Conservation (phyloP, 2,797 vertebrate species). For the Schizothorax lantsangensis region DNA sequence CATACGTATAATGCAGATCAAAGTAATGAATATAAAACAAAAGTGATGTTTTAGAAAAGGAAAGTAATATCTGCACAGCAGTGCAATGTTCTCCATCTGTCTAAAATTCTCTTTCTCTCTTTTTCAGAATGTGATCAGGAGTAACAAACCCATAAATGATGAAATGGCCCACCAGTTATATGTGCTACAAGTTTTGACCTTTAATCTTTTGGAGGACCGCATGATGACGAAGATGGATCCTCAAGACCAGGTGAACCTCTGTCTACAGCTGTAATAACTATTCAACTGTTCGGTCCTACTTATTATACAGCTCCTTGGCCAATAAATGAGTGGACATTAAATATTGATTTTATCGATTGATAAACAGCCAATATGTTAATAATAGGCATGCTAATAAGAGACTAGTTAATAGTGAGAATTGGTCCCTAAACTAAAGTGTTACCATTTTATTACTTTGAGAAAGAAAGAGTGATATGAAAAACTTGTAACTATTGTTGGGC, state of each 20-base stretch:
- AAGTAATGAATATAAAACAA: neutral
- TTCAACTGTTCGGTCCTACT: neutral
- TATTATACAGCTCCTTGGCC: neutral
- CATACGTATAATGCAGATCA: neutral
- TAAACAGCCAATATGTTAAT: neutral
- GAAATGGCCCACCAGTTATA: conserved; percentile 99
- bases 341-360: neutral
- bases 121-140: conserved; percentile 87
- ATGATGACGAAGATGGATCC: conserved; percentile 99
- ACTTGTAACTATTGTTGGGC: neutral
- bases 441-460: neutral
- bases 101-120: conserved; percentile 22
- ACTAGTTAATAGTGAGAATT: neutral
- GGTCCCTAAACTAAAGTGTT: neutral
- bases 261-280: conserved; percentile 4
- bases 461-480: neutral
- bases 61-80: neutral
- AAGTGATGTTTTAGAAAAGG: neutral
- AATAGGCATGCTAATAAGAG: neutral
- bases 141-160: conserved; percentile 90
- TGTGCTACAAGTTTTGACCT: conserved; percentile 95
- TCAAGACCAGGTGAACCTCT: conserved; percentile 89
- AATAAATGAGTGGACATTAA: neutral
- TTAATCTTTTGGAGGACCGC: conserved; percentile 95
- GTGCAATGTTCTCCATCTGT: neutral